phyloP scores from a whole-genome alignment of 2,113 vertebrate genomes.

The Cairina moschata region DNA sequence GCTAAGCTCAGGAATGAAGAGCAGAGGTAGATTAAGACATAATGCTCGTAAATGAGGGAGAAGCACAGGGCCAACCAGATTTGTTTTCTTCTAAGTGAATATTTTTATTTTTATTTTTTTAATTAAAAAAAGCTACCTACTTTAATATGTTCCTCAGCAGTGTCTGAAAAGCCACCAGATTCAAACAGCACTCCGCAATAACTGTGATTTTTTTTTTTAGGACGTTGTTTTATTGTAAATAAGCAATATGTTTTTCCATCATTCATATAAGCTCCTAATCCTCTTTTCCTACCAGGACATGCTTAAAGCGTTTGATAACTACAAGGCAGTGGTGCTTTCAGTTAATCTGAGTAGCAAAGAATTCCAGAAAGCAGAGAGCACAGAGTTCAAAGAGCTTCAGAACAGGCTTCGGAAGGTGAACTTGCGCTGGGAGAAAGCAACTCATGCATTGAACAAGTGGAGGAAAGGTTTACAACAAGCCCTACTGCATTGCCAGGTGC shows the following conservation, averaged over 20 bases:
- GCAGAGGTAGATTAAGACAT: background rate
- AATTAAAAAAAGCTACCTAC: background rate
- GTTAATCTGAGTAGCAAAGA: conserved; percentile 81
- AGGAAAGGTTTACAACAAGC: conserved; percentile 78
- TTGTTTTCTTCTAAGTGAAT: background rate
- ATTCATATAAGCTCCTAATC: background rate
- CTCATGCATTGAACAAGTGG: conserved; percentile 79
- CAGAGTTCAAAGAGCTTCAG: conserved; percentile 80
- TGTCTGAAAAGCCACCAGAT: background rate
- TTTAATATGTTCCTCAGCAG: background rate
- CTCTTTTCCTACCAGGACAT: conserved; percentile 77
- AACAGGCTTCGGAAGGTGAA: conserved; percentile 81
- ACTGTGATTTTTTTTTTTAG: background rate
- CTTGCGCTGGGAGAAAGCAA: conserved; percentile 83
- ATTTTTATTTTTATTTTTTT: background rate
- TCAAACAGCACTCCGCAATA: background rate
- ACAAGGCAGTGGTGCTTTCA: conserved; percentile 87
- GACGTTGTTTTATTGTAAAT: background rate
- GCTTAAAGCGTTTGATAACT: conserved; percentile 84
- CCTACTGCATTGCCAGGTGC: conserved; percentile 89
- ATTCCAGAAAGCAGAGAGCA: conserved; percentile 74
- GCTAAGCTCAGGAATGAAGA: background rate
- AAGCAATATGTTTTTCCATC: background rate
- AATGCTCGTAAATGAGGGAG: background rate
- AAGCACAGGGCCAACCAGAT: background rate